Evolutionary conservation across 2,888 invertebrate genomes (phyloP).

Genomic region (Baronia brevicornis): DNA sequence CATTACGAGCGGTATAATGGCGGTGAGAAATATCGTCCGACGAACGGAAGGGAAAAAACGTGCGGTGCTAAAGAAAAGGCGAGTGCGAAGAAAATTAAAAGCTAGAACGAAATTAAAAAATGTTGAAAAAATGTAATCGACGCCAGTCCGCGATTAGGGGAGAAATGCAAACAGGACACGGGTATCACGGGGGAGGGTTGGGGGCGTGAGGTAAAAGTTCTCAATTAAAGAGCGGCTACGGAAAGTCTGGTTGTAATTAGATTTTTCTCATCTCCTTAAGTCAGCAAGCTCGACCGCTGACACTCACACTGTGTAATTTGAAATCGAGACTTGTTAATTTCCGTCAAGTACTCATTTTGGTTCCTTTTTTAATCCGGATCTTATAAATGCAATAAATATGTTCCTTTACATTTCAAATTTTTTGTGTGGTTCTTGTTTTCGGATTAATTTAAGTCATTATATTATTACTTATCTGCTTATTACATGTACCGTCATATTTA

Average conservation of each 20-base stretch:
- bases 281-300: constrained; percentile 54
- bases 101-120: constrained; percentile 73
- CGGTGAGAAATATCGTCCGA: constrained; percentile 65
- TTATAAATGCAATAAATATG: too few relatives aligned
- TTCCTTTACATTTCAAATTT: too few relatives aligned
- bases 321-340: constrained; percentile 72
- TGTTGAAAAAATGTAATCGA: constrained; percentile 73
- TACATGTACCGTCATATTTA: too few relatives aligned
- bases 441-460: too few relatives aligned
- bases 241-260: constrained; percentile 68
- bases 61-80: constrained; percentile 60
- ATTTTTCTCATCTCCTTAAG: constrained; percentile 71
- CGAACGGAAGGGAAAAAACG: constrained; percentile 52
- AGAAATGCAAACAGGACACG: constrained; percentile 55
- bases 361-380: too few relatives aligned
- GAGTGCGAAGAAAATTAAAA: constrained; percentile 72
- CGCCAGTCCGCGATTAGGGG: constrained; percentile 58
- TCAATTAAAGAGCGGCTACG: constrained; percentile 69
- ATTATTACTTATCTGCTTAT: too few relatives aligned
- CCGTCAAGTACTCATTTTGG: constrained; percentile 48
- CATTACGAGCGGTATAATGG: constrained; percentile 71
- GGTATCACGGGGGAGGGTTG: constrained; percentile 17
- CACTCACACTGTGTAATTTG: constrained; percentile 70
- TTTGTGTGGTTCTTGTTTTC: too few relatives aligned
- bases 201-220: constrained; percentile 44